phyloP scores from a whole-genome alignment of 2,797 vertebrate species.

The Acomys russatus region DNA sequence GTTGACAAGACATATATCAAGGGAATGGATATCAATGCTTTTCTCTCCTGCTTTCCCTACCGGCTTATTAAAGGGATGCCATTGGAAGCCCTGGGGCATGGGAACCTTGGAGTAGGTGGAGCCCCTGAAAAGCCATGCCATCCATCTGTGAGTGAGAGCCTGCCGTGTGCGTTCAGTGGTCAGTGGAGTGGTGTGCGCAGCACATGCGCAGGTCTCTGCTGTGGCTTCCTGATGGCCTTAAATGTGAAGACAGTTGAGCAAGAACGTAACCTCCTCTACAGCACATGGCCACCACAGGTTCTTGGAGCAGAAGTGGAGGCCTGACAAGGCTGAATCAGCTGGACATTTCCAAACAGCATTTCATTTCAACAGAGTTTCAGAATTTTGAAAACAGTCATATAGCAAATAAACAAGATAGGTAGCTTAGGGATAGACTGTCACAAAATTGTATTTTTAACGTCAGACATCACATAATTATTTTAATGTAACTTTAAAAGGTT shows the following conservation, averaged over 20 bases:
- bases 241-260: accelerated
- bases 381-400: not conserved
- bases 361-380: accelerated
- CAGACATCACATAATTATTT: not conserved
- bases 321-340: accelerated
- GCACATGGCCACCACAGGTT: accelerated
- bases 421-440: not conserved
- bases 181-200: accelerated
- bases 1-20: accelerated
- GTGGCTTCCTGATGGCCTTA: accelerated
- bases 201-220: accelerated
- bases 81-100: accelerated
- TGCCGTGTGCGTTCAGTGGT: accelerated
- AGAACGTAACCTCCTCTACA: accelerated
- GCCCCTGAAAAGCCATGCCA: accelerated
- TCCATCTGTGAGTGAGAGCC: accelerated
- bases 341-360: not conserved
- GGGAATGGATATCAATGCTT: not conserved
- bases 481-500: not conserved
- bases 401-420: not conserved
- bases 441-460: not conserved
- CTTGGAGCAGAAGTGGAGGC: not conserved
- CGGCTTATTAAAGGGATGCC: not conserved
- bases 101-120: accelerated
- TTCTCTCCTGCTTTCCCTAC: not conserved